Evolutionary conservation across 2,113 vertebrate species (phyloP).

Genomic region (Cavia aperea): DNA sequence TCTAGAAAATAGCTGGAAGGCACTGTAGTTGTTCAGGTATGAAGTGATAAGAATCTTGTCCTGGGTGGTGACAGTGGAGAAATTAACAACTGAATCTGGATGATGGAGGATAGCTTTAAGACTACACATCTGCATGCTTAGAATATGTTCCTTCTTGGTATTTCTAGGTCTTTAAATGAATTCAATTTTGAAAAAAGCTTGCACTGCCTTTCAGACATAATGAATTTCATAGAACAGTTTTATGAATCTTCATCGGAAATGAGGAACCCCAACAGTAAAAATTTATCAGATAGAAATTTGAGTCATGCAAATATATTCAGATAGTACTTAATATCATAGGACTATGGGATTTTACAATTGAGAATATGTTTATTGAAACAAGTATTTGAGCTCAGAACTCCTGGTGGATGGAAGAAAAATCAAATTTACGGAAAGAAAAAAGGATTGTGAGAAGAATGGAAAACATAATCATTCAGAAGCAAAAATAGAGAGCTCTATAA

Average conservation of each 20-base stretch:
- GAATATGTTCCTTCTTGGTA: not conserved
- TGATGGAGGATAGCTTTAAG: not conserved
- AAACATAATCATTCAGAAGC: not conserved
- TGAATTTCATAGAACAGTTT: constrained; percentile 39
- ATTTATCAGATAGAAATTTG: constrained; percentile 3
- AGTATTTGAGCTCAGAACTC: not conserved
- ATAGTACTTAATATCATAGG: constrained; percentile 5
- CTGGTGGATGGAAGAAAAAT: not conserved
- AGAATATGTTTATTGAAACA: not conserved
- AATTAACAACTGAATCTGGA: constrained; percentile 5
- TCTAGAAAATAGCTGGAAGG: constrained; percentile 16
- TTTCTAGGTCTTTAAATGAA: constrained; percentile 8
- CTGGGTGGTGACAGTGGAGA: not conserved
- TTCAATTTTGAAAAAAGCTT: constrained; percentile 25
- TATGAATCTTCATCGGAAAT: constrained; percentile 22
- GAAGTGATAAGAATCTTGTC: constrained; percentile 22
- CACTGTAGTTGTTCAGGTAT: not conserved
- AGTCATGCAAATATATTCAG: constrained; percentile 33
- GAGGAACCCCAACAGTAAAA: constrained; percentile 20
- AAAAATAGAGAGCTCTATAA: constrained; percentile 23
- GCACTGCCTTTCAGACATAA: not conserved
- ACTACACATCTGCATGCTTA: not conserved
- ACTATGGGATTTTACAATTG: not conserved
- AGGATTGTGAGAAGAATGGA: not conserved
- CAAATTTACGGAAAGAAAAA: constrained; percentile 25